Evolutionary conservation across 2,888 invertebrate genomes (phyloP), one percentile per base, ranked within the genome.

Genomic region (Pediacus dermestoides): DNA sequence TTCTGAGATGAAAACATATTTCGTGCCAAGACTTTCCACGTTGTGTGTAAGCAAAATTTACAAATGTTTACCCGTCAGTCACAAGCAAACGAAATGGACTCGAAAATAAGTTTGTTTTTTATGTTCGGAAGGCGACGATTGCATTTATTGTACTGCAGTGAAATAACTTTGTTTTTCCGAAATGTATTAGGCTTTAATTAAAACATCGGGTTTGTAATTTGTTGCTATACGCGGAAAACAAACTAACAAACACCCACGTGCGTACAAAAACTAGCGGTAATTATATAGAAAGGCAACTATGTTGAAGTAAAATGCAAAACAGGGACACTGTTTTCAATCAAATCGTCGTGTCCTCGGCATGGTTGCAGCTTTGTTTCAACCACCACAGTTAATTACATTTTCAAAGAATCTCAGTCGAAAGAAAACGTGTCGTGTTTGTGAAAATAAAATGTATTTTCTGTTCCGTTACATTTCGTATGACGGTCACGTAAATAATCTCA

Each of bases 11-110:
- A 39, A 37, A 43, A 39, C 33, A 23, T 43, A 39, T 36, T 36
- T 27, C 26, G 39, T 30, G 30, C 23, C 25, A 15, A 16, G 33
- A 39, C 25, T 43, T 33, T 43, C 28, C 27, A 12, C 35, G 25
- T 43, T 32, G 15, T 34, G 28, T 28, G 28, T 16, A 44, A 37
- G 31, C 37, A 39, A 40, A 44, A 44, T 44, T 27, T 33, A 37
- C 28, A 38, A 39, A 44, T 44, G 40, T 18, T 28, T n/a, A 18
- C 22, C 40, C 37, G 44, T 37, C 44, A 41, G 31, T 40, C 28
- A 30, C 34, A 44, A 36, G 34, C 35, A 36, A 27, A 45, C 3
- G 9, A n/a, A 23, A 23, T 23, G 23, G 8, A 4, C 4, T 23
- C 8, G 23, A 23, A 23, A 23, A 23, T 23, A 23, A n/a, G 4